Percentiles rank a stretch among this genome's conserved stretches.
These are phyloP conservation scores for Didymodactylos carnosus DNA, from an alignment of 2,888 invertebrate genomes.

Conservation along the genomic window DNA sequence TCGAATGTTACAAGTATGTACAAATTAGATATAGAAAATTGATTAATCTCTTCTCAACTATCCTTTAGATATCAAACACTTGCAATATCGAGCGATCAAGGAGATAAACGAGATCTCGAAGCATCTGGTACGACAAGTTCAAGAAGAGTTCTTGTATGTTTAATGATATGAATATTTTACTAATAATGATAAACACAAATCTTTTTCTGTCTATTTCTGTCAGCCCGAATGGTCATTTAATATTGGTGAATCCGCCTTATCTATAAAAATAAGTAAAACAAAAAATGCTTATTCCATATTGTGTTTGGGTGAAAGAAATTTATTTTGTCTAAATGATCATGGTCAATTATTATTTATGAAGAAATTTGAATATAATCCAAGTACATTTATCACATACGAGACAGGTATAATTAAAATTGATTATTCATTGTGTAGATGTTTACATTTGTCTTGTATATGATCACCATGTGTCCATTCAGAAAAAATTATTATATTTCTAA, in stretches of 20 bases:
- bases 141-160: constrained; percentile 1
- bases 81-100: constrained; percentile 47
- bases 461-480: not conserved
- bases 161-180: too few species aligned
- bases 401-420: constrained; percentile 17
- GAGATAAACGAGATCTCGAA: not conserved
- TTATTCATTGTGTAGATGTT: not conserved
- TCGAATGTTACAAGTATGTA: constrained; percentile 4
- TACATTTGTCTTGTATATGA: not conserved
- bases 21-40: too few species aligned
- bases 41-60: not conserved
- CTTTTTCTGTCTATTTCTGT: constrained; percentile 20
- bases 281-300: constrained; percentile 13
- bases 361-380: constrained; percentile 60
- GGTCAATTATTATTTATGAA: constrained; percentile 62
- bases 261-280: constrained; percentile 43
- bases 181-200: not conserved
- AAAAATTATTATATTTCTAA: not conserved
- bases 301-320: constrained; percentile 47
- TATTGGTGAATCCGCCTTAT: constrained; percentile 54
- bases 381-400: constrained; percentile 26
- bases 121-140: not conserved
- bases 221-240: constrained; percentile 63
- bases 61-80: constrained; percentile 52
- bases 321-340: constrained; percentile 48